Evolutionary conservation across 2,113 vertebrate genomes (phyloP), one percentile per base, ranked within the genome.

Genomic region (Leptosomus discolor): DNA sequence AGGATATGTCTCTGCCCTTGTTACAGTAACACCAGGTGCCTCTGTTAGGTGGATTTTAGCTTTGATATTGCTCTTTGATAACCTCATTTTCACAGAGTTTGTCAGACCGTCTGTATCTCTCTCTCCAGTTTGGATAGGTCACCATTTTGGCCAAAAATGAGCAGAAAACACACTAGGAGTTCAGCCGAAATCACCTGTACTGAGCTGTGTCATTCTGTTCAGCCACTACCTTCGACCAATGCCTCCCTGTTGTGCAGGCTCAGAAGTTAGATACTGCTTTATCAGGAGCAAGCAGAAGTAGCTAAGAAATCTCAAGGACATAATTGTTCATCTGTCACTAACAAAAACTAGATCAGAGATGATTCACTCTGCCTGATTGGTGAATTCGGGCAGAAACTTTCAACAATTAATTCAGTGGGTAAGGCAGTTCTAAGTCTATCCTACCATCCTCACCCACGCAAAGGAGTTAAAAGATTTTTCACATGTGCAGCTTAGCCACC

Each of bases 321-420:
- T 97, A 85, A 94, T 83, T 69, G 82, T n/a, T 92, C 67, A 58
- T 93, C 85, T 74, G 61, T 81, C 70, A 80, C 45, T 56, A 91
- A 75, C 84, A 57, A 68, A 87, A 95, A 69, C 41, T 23, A 78
- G 36, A 85, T 70, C 50, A 81, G 76, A 85, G 65, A 79, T n/a
- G 0, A 92, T 85, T 94, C 84, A 58, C 56, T 63, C 93, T 18
- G 9, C 64, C 64, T 58, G 37, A 90, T 34, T 61, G 1, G 4
- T 9, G 26, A 92, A 92, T 37, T 32, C 36, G 3, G 58, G 76
- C 29, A 83, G 74, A 75, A 92, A 63, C 84, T 71, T 87, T 85
- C 34, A 63, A 77, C 79, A 83, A 54, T 22, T 5, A 82, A 24
- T 5, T 12, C 26, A 68, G 71, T 86, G 51, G 67, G 45, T 67